Evolutionary conservation across 2,113 vertebrate species (phyloP).

Genomic region (Corythoichthys haematopterus): DNA sequence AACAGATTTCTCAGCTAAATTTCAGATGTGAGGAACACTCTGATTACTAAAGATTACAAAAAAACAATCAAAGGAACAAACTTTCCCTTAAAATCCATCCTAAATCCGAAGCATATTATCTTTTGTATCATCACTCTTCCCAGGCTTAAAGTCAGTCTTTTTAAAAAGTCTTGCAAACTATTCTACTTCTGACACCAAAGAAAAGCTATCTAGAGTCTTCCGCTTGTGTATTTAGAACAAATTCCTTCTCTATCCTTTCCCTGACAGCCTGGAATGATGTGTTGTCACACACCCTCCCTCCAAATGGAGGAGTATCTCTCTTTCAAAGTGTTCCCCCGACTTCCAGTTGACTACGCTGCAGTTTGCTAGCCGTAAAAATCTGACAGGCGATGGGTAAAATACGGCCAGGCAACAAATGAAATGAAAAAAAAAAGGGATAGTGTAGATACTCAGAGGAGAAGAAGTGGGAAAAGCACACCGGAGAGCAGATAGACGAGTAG

Average conservation of each 20-base stretch:
- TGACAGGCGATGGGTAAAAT: conserved; percentile 17
- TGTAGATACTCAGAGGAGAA: background rate
- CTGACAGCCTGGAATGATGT: background rate
- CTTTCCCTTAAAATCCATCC: background rate
- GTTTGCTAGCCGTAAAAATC: conserved; percentile 15
- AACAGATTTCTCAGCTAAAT: too few relatives aligned
- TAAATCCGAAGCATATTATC: background rate
- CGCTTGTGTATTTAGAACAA: background rate
- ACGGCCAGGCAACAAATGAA: conserved; percentile 20
- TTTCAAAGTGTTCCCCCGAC: conserved; percentile 5
- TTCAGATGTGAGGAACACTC: too few relatives aligned
- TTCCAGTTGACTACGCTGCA: conserved; percentile 8
- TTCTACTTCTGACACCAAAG: background rate
- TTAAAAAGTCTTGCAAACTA: background rate
- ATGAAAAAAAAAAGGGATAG: background rate
- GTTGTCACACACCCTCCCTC: conserved; percentile 10
- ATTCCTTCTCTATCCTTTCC: background rate
- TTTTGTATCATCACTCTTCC: background rate
- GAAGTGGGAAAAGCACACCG: conserved; percentile 23
- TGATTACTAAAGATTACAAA: background rate
- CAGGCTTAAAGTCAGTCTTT: background rate
- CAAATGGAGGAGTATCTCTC: background rate
- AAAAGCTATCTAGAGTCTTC: background rate
- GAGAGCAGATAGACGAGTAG: conserved; percentile 38
- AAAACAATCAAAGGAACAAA: background rate